Base-by-base conservation (phyloP, 2,888 invertebrate species). In the Seira sanloemensis region DNA sequence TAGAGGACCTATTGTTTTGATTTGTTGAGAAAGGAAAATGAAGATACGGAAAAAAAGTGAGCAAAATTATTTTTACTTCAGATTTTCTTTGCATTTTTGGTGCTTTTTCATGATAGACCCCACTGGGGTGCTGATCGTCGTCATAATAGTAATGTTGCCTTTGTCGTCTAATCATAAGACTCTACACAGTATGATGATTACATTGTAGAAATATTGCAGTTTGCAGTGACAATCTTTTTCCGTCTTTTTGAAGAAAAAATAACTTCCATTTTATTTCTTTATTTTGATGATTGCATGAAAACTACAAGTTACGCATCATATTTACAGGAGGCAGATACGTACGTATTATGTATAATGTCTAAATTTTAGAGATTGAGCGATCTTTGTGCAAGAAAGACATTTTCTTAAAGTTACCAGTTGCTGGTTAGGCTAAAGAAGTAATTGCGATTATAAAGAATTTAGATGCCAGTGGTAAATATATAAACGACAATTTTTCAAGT, bases 1-100 rank as follows among this genome's bases (percentile, higher is more conserved):
- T 23, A 23, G 2, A 18, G 46, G 71, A 18, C 27, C 71, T 50
- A 68, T 71, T 71, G 71, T 71, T 71, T 71, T 71, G 26, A 21
- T 50, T 46, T 50, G 19, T 71, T 12, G n/a, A 2, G 25, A 25
- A 67, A 24, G 25, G 24, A 12, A 67, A 67, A 67, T 23, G 37
- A 37, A 37, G 37, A 37, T 37, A 12, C 37, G 37, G 67, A 67
- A 67, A 67, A 67, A 67, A 67, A 67, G 67, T 67, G 67, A 67
- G 25, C 67, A 67, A 67, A 67, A 23, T 23, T 23, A 23, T 24
- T 67, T 37, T 37, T 37, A 9, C 37, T 37, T 12, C 37, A 37
- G 37, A 37, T 37, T 37, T 37, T 37, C 12, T 37, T 12, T 9
- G 5, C 12, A 12, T 37, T 37, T 5, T 37, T 37, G 37, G 12